Conservation (phyloP, 2,888 invertebrate species). For the Syrista parreyssii region DNA sequence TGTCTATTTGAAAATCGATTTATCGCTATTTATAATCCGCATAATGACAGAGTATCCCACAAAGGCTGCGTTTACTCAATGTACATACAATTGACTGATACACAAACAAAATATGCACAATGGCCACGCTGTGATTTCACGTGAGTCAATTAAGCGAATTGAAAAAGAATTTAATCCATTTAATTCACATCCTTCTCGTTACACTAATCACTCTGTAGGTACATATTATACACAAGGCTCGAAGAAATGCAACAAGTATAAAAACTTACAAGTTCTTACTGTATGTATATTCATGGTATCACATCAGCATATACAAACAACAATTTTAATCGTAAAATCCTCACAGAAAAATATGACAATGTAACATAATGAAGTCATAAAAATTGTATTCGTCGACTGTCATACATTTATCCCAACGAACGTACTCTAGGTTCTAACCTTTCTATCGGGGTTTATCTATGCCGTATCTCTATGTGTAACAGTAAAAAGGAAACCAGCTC, state of each 20-base stretch:
- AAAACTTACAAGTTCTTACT: too few species aligned
- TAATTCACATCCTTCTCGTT: not conserved
- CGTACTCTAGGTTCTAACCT: not conserved
- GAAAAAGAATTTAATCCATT: not conserved
- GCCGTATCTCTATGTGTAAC: not conserved
- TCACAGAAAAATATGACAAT: not conserved
- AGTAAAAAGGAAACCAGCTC: not conserved
- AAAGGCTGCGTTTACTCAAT: not conserved
- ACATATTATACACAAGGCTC: too few species aligned
- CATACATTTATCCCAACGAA: not conserved
- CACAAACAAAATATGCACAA: not conserved
- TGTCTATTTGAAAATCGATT: not conserved
- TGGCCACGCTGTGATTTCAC: not conserved
- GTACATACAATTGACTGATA: not conserved
- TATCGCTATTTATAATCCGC: not conserved
- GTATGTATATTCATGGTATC: too few species aligned
- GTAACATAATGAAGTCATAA: not conserved
- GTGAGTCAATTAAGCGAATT: not conserved
- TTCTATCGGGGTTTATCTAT: not conserved
- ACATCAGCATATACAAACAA: too few species aligned
- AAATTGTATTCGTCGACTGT: not conserved
- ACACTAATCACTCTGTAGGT: not conserved
- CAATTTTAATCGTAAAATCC: too few species aligned
- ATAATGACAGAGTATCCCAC: not conserved
- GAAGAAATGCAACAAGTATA: too few species aligned